Evolutionary conservation across 2,113 vertebrate genomes (phyloP), one percentile per base, ranked within the genome.

Genomic region (Grallaria varia): DNA sequence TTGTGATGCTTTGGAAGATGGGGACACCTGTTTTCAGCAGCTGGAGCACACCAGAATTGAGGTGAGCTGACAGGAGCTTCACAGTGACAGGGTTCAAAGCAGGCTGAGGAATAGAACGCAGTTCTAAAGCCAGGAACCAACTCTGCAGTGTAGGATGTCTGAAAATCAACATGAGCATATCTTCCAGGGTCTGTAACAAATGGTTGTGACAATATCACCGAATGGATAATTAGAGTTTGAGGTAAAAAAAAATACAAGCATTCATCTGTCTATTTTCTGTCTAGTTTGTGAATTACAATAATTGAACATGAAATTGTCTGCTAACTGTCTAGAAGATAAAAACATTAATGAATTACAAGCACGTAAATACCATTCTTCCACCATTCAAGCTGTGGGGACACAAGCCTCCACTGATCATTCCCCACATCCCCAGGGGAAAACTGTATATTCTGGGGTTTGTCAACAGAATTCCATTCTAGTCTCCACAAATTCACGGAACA

Each of bases 61-160:
- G 89, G 55, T 97, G 97, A 95, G 97, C 80, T 1, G 98, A 98
- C 33, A 99, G 95, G 2, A 96, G 97, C 93, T 98, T 99, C 42
- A 98, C 97, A 4, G 96, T 94, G 66, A 98, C 55, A 0, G 99
- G 98, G 87, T 98, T 98, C 87, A 99, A 98, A 16, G 76, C 93
- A 75, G 99, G 98, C 2, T 97, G 96, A 8, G 99, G 99, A 14
- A 98, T 44, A 15, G 96, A 93, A 81, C 91, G 95, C 52, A 94
- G 96, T 63, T 99, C 98, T 97, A 98, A 76, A 75, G 99, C 98
- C 96, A 99, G 97, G 95, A 99, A 99, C 99, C 99, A 99, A 96
- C 97, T 98, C 93, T 98, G 98, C 95, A 99, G 45, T 0, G 96
- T 98, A 8, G 99, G 99, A 67, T 99, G 99, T 55, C 97, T 98